A percentile compares a stretch with the other conserved stretches of the same genome.
Evolutionary conservation across 2,888 invertebrate species (phyloP).

Genomic region (Gari tellinella): DNA sequence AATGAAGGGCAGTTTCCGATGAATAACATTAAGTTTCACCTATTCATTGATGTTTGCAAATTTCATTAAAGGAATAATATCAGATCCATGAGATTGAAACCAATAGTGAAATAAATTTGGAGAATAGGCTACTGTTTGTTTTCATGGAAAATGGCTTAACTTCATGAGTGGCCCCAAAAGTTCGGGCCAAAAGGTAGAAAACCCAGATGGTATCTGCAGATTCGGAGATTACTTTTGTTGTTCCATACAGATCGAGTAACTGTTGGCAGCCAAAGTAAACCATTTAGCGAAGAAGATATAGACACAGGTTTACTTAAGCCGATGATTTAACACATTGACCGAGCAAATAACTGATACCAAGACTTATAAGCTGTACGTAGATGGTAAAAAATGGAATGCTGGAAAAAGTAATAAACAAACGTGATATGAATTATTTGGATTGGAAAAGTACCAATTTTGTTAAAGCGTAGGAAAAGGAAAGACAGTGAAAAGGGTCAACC

Average conservation of each 20-base stretch:
- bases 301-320: not conserved
- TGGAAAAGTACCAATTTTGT: not conserved
- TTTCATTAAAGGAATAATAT: not conserved
- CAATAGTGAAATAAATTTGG: slow-evolving; percentile 27
- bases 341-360: slow-evolving; percentile 1
- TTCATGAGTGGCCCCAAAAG: slow-evolving; percentile 34
- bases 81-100: not conserved
- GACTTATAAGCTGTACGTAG: slow-evolving; percentile 8
- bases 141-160: slow-evolving; percentile 23
- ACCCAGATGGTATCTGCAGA: not conserved
- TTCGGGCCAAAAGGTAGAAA: not conserved
- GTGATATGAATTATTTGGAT: slow-evolving; percentile 9
- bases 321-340: not conserved
- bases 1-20: not conserved
- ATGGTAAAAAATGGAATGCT: slow-evolving; percentile 12
- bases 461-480: too few relatives aligned
- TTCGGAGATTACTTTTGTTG: slow-evolving; percentile 5
- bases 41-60: slow-evolving; percentile 15
- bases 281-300: not conserved
- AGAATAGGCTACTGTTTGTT: slow-evolving; percentile 28
- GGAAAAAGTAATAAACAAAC: slow-evolving; percentile 3
- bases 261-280: not conserved
- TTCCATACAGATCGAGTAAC: slow-evolving; percentile 10
- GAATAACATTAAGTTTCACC: slow-evolving; percentile 5
- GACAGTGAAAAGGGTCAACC: too few relatives aligned